These are phyloP conservation scores for Diloba caeruleocephala DNA, from an alignment of 2,888 invertebrate genomes.

Conservation along the genomic window DNA sequence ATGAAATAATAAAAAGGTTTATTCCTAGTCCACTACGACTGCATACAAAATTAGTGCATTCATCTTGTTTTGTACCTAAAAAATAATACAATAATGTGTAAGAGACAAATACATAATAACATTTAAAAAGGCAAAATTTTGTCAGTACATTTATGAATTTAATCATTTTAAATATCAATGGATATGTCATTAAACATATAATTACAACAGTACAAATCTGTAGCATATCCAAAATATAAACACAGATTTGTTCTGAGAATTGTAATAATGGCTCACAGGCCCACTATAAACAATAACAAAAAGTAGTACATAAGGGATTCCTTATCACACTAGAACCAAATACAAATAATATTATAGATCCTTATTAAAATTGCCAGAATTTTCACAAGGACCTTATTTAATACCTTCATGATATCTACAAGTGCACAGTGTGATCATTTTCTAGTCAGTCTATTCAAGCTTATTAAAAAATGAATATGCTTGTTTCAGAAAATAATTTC, in stretches of 20 bases:
- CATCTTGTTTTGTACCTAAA: slow-evolving; percentile 74
- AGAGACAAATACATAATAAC: slow-evolving; percentile 52
- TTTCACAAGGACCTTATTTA: slow-evolving; percentile 21
- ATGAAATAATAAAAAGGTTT: slow-evolving; percentile 68
- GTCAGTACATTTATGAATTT: slow-evolving; percentile 58
- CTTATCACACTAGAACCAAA: slow-evolving; percentile 26
- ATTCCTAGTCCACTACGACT: slow-evolving; percentile 76
- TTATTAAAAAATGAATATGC: slow-evolving; percentile 29
- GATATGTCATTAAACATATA: slow-evolving; percentile 54
- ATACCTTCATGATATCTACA: slow-evolving; percentile 21
- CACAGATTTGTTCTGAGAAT: slow-evolving; percentile 44
- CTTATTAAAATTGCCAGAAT: slow-evolving; percentile 37
- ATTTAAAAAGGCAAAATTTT: slow-evolving; percentile 53
- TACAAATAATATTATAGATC: slow-evolving; percentile 14
- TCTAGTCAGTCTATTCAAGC: slow-evolving; percentile 44
- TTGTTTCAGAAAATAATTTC: slow-evolving; percentile 31
- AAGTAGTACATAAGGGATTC: slow-evolving; percentile 51
- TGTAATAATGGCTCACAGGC: slow-evolving; percentile 43
- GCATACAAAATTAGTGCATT: slow-evolving; percentile 77
- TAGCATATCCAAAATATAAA: slow-evolving; percentile 33
- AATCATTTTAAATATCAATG: slow-evolving; percentile 47
- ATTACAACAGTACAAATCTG: slow-evolving; percentile 42
- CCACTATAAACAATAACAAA: slow-evolving; percentile 55
- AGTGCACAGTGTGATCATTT: slow-evolving; percentile 33
- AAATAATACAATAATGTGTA: slow-evolving; percentile 61